Evolutionary conservation across 2,797 vertebrate species (phyloP).

Genomic region (Tiaroga cobitis): DNA sequence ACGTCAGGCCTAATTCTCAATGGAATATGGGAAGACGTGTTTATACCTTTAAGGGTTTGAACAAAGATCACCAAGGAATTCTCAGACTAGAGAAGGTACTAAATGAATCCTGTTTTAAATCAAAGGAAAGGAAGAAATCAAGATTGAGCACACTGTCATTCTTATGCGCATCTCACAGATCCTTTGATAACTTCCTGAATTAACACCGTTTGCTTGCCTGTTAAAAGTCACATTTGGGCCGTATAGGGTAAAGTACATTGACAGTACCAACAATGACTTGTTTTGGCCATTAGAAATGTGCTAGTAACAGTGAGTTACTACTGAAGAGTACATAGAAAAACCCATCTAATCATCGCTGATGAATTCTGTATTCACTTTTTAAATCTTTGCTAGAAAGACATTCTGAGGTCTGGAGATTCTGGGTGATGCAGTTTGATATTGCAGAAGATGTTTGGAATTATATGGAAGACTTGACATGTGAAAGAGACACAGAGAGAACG

Average conservation of each 20-base stretch:
- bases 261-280: conserved; percentile 35
- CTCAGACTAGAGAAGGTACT: conserved; percentile 54
- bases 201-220: background rate
- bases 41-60: conserved; percentile 19
- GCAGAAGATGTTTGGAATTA: conserved; percentile 63
- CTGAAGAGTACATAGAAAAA: background rate
- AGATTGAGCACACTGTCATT: conserved; percentile 36
- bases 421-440: conserved; percentile 50
- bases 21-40: conserved; percentile 47
- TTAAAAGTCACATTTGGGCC: conserved; percentile 13
- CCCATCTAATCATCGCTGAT: background rate
- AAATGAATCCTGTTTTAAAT: conserved; percentile 59
- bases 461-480: conserved; percentile 60
- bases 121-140: conserved; percentile 44
- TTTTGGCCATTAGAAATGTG: conserved; percentile 19
- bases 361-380: background rate
- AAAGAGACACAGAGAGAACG: conserved; percentile 51
- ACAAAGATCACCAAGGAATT: conserved; percentile 62
- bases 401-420: conserved; percentile 53
- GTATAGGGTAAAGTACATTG: background rate
- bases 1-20: background rate
- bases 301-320: background rate
- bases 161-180: conserved; percentile 60
- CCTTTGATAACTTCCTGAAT: background rate
- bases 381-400: background rate